Evolutionary conservation across 2,888 invertebrate species (phyloP).

Genomic region (Cataglyphis altisquamis): DNA sequence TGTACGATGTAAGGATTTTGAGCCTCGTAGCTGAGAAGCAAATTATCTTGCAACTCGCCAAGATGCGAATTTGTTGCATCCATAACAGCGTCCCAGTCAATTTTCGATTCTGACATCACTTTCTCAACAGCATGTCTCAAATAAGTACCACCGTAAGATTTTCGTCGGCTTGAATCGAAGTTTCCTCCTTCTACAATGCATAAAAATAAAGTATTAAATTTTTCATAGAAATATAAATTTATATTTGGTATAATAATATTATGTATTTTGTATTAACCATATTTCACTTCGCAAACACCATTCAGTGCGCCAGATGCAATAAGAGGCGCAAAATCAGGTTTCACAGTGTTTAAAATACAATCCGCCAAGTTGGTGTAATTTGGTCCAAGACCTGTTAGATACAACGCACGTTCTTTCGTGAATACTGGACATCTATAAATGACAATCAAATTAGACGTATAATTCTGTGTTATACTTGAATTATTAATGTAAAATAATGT

Average conservation of each 20-base stretch:
- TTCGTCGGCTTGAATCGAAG: constrained; percentile 80
- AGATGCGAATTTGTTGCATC: constrained; percentile 87
- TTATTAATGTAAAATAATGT: constrained; percentile 9
- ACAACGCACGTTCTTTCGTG: constrained; percentile 87
- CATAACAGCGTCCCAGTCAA: constrained; percentile 89
- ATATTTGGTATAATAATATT: background rate
- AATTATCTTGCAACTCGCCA: constrained; percentile 88
- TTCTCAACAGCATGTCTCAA: constrained; percentile 81
- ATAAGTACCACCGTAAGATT: constrained; percentile 82
- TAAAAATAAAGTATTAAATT: background rate
- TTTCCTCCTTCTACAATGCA: constrained; percentile 79
- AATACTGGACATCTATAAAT: constrained; percentile 87
- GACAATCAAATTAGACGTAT: constrained; percentile 3
- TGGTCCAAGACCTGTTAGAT: constrained; percentile 88
- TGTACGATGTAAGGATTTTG: constrained; percentile 88
- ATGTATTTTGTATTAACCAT: constrained; percentile 80
- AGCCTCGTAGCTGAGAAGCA: constrained; percentile 89
- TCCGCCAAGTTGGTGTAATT: constrained; percentile 86
- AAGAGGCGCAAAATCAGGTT: constrained; percentile 84
- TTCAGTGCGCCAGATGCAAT: constrained; percentile 83
- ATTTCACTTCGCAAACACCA: constrained; percentile 81
- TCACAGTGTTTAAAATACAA: constrained; percentile 83
- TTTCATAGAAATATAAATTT: background rate
- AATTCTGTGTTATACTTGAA: background rate
- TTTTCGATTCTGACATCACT: constrained; percentile 85